phyloP scores from a whole-genome alignment of 2,797 vertebrate species.

The Pteronotus mesoamericanus region DNA sequence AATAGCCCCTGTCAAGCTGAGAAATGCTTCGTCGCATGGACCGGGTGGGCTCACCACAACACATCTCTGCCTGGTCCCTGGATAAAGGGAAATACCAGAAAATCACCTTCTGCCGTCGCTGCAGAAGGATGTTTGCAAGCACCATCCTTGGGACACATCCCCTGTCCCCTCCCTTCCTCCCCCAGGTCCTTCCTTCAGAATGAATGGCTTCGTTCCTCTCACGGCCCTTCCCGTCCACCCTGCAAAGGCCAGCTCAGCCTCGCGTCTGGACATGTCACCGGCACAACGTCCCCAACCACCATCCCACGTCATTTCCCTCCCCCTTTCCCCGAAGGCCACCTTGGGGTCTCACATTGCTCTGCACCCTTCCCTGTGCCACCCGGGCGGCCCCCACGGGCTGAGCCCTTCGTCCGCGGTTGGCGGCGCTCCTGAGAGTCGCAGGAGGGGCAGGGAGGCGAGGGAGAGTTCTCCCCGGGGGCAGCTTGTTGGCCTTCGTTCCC shows the following conservation, averaged over 20 bases:
- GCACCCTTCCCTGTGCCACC: background rate
- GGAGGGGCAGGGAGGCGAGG: background rate
- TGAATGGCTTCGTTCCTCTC: too few relatives aligned
- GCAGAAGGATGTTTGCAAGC: background rate
- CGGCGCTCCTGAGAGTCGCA: background rate
- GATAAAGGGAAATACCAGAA: background rate
- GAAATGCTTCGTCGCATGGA: rapidly evolving
- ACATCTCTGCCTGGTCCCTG: background rate
- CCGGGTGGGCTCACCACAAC: background rate
- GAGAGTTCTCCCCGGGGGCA: rapidly evolving
- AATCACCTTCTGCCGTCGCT: background rate
- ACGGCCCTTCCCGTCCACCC: background rate
- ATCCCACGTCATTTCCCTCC: background rate
- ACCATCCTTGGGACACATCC: background rate
- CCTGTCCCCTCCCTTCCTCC: background rate
- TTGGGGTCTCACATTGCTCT: rapidly evolving
- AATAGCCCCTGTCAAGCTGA: background rate
- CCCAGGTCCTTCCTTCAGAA: too few relatives aligned
- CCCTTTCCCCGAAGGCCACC: background rate
- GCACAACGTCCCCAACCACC: background rate
- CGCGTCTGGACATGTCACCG: background rate
- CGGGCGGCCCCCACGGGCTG: rapidly evolving
- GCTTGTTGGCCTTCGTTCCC: background rate
- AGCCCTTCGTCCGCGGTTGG: background rate
- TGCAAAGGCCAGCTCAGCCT: background rate